A percentile compares a stretch with the other conserved stretches of the same genome.
These are phyloP conservation scores for Zeugodacus cucurbitae DNA, from an alignment of 1,140 invertebrate genomes.

Conservation along the genomic window DNA sequence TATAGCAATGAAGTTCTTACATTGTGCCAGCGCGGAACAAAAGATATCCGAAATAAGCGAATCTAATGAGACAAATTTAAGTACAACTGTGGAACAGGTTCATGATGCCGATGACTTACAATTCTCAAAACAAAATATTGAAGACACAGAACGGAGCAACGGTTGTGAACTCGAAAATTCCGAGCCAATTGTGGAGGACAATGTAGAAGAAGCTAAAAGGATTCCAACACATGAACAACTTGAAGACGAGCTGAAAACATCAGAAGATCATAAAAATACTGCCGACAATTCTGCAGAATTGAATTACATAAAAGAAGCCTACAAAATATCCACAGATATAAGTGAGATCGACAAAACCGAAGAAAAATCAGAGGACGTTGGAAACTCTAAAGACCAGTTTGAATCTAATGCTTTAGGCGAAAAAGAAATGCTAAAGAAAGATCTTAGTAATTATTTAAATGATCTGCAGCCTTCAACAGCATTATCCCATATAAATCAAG, in stretches of 20 bases:
- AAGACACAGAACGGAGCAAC: neutral
- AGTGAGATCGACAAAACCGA: neutral
- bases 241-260: neutral
- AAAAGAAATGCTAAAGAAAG: neutral
- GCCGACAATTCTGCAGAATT: neutral
- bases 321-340: neutral
- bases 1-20: neutral
- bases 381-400: neutral
- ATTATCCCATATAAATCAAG: neutral
- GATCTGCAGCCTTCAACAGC: neutral
- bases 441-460: neutral
- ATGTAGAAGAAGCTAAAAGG: neutral
- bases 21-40: neutral
- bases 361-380: neutral
- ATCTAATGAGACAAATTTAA: neutral
- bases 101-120: neutral
- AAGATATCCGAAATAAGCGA: neutral
- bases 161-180: neutral
- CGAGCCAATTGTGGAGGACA: neutral
- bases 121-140: neutral
- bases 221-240: neutral
- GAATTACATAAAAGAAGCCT: neutral
- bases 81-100: neutral
- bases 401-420: neutral
- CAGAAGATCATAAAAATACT: neutral